A percentile compares a stretch with the other conserved stretches of the same genome.
These are phyloP conservation scores for Cheilosia pagana DNA, from an alignment of 2,888 invertebrate genomes.

Conservation along the genomic window DNA sequence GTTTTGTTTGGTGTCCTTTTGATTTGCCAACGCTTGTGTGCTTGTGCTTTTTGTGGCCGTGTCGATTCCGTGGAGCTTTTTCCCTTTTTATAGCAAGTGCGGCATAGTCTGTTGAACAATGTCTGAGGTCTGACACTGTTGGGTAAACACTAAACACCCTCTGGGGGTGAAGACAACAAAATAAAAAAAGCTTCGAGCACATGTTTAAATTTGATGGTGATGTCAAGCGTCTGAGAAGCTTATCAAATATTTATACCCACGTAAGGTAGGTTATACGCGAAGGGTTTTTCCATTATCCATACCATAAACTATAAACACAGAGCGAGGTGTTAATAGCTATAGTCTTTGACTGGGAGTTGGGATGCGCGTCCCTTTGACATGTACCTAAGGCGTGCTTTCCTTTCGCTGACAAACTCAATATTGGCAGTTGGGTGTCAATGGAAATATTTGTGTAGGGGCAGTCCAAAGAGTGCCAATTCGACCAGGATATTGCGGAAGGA, in stretches of 20 bases:
- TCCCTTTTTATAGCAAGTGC: conserved; percentile 10
- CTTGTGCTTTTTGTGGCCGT: conserved; percentile 16
- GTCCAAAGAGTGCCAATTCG: conserved; percentile 13
- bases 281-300: conserved; percentile 41
- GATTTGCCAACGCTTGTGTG: conserved; percentile 14
- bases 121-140: neutral
- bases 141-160: neutral
- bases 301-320: conserved; percentile 28
- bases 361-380: conserved; percentile 6
- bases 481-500: conserved; percentile 31
- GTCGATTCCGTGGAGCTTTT: conserved; percentile 35
- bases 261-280: conserved; percentile 36
- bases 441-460: conserved; percentile 17
- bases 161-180: neutral
- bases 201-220: conserved; percentile 74
- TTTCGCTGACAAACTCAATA: neutral
- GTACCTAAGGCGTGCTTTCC: neutral
- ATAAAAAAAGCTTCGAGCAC: conserved; percentile 16
- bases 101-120: no score
- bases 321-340: conserved; percentile 36
- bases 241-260: conserved; percentile 45
- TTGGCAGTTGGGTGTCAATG: neutral
- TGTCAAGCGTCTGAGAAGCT: conserved; percentile 71
- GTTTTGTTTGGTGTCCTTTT: conserved; percentile 25
- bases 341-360: conserved; percentile 9